Evolutionary conservation across 53 echinoderm and acorn worm genomes (phyloP).

Genomic region (Pentamera pediparva): DNA sequence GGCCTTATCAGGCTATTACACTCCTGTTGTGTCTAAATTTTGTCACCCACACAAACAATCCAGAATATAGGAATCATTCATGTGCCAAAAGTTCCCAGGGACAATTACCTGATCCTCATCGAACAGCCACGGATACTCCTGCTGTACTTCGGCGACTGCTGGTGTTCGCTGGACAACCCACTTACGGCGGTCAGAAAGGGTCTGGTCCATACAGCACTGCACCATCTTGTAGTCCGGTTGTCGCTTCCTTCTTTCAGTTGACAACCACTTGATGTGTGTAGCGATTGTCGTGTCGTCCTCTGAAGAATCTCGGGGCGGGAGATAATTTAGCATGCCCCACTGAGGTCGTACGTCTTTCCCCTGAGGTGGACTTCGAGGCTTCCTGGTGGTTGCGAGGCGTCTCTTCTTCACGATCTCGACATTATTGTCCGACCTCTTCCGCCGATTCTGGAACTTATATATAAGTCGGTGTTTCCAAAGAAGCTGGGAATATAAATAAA

Average conservation of each 20-base stretch:
- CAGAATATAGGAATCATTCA: too few species aligned
- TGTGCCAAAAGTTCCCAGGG: not conserved
- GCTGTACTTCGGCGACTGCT: not conserved
- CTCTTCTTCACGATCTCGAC: not conserved
- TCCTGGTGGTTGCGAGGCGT: not conserved
- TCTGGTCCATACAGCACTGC: not conserved
- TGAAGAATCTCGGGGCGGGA: not conserved
- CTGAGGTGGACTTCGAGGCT: not conserved
- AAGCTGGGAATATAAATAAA: too few species aligned
- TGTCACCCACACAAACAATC: too few species aligned
- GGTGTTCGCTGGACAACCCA: not conserved
- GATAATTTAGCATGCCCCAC: conserved; percentile 3
- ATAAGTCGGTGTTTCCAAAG: not conserved
- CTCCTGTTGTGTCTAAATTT: too few species aligned
- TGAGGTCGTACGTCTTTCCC: not conserved
- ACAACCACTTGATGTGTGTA: not conserved
- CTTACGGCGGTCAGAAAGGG: not conserved
- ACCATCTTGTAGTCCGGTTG: conserved; percentile 6
- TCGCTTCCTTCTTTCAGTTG: not conserved
- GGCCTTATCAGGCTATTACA: too few species aligned
- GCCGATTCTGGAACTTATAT: not conserved
- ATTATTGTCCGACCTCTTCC: not conserved
- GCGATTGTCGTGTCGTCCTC: not conserved
- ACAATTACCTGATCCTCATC: conserved; percentile 26
- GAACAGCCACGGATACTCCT: not conserved